phyloP scores from a whole-genome alignment of 2,113 vertebrate genomes.

The Holacanthus passer region DNA sequence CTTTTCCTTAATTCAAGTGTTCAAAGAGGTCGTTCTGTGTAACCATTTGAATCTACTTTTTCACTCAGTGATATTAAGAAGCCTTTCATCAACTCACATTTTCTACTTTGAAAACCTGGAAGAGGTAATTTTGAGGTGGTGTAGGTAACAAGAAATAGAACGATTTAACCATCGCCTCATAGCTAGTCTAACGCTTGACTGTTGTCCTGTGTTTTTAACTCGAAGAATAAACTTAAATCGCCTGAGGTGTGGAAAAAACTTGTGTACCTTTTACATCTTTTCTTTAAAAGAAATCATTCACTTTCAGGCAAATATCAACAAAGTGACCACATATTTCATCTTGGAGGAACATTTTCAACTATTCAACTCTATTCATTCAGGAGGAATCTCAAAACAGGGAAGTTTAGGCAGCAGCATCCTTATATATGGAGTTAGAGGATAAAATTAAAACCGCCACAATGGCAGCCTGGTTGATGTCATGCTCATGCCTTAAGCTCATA shows the following conservation, averaged over 20 bases:
- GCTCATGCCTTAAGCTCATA: conserved; percentile 63
- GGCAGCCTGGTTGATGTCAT: conserved; percentile 48
- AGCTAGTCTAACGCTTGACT: not conserved
- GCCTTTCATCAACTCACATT: conserved; percentile 8
- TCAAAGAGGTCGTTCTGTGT: conserved; percentile 43
- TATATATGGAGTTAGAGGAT: not conserved
- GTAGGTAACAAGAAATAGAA: not conserved
- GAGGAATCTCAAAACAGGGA: not conserved
- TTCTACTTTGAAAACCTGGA: conserved; percentile 25
- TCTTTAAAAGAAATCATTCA: not conserved
- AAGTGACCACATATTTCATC: conserved; percentile 3
- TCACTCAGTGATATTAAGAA: not conserved
- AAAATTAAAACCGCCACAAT: conserved; percentile 29
- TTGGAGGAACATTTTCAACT: conserved; percentile 2
- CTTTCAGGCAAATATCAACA: conserved; percentile 29
- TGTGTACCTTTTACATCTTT: not conserved
- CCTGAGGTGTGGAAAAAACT: not conserved
- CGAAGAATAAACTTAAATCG: not conserved
- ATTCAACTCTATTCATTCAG: not conserved
- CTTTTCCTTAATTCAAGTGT: conserved; percentile 51
- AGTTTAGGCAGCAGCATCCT: conserved; percentile 44
- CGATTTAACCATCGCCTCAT: not conserved
- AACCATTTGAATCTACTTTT: conserved; percentile 4
- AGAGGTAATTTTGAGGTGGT: conserved; percentile 34
- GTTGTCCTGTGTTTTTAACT: not conserved